Conservation (phyloP, 1,140 invertebrate genomes). For the Pantala flavescens region DNA sequence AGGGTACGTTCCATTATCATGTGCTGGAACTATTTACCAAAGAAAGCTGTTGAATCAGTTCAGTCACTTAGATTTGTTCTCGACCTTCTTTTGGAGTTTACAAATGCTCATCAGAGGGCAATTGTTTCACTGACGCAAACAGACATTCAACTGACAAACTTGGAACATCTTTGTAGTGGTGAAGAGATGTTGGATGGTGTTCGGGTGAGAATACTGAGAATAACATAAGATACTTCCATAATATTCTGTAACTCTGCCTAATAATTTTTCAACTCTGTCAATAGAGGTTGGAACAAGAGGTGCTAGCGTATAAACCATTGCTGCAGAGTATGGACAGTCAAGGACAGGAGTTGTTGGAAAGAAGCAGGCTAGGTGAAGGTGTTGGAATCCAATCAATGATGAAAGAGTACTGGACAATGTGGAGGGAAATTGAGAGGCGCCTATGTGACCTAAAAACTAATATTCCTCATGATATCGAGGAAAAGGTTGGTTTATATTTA, state of each 20-base stretch:
- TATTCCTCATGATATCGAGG: not conserved
- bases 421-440: conserved; percentile 47
- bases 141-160: conserved; percentile 54
- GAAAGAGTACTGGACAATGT: conserved; percentile 54
- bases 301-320: conserved; percentile 12
- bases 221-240: not conserved
- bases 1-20: not conserved
- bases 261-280: conserved; percentile 15
- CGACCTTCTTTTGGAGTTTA: conserved; percentile 51
- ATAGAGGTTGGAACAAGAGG: conserved; percentile 41
- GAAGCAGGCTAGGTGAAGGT: conserved; percentile 42
- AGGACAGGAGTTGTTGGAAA: conserved; percentile 46
- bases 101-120: conserved; percentile 54
- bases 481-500: not conserved
- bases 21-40: conserved; percentile 46
- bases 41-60: conserved; percentile 33
- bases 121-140: conserved; percentile 55
- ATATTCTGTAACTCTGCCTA: not conserved
- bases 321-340: conserved; percentile 46
- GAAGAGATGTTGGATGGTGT: conserved; percentile 30
- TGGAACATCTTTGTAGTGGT: conserved; percentile 47
- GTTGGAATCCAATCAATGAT: conserved; percentile 48
- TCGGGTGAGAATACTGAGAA: conserved; percentile 11
- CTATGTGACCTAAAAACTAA: conserved; percentile 28
- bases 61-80: conserved; percentile 41